phyloP scores from a whole-genome alignment of 2,888 invertebrate species.

The Aleiodes leptofemur region DNA sequence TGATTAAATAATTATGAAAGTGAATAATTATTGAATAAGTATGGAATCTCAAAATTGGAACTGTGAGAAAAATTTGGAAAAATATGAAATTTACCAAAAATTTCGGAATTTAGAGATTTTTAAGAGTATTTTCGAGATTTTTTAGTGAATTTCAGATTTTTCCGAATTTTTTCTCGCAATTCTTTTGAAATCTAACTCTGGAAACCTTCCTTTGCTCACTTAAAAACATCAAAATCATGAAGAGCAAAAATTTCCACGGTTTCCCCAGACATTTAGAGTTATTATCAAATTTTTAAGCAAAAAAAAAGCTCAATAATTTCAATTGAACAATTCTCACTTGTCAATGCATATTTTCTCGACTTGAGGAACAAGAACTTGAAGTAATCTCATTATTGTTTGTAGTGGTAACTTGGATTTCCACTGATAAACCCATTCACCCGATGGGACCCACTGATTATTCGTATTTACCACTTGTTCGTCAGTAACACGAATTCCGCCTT shows the following conservation, averaged over 20 bases:
- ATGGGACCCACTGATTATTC: slow-evolving; percentile 87
- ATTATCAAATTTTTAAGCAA: not conserved
- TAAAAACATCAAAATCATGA: not conserved
- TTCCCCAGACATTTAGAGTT: too few species aligned
- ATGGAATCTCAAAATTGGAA: too few species aligned
- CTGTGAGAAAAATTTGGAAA: too few species aligned
- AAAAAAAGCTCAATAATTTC: not conserved
- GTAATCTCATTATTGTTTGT: slow-evolving; percentile 98
- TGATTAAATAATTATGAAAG: not conserved
- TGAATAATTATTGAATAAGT: too few species aligned
- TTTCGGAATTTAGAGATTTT: too few species aligned
- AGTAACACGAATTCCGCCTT: slow-evolving; percentile 81
- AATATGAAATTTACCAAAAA: too few species aligned
- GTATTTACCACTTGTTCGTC: slow-evolving; percentile 66
- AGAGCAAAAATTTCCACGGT: not conserved
- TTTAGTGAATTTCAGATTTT: too few species aligned
- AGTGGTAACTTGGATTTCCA: slow-evolving; percentile 98
- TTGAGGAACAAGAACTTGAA: slow-evolving; percentile 99
- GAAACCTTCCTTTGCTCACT: too few species aligned
- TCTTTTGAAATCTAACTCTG: too few species aligned
- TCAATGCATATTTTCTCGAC: slow-evolving; percentile 99
- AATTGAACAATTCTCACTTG: slow-evolving; percentile 62
- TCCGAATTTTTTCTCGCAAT: too few species aligned
- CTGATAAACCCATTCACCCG: slow-evolving; percentile 94
- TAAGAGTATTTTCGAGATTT: too few species aligned